These are phyloP conservation scores for Drosophila kokeensis DNA, from an alignment of 2,888 invertebrate species.

Conservation along the genomic window DNA sequence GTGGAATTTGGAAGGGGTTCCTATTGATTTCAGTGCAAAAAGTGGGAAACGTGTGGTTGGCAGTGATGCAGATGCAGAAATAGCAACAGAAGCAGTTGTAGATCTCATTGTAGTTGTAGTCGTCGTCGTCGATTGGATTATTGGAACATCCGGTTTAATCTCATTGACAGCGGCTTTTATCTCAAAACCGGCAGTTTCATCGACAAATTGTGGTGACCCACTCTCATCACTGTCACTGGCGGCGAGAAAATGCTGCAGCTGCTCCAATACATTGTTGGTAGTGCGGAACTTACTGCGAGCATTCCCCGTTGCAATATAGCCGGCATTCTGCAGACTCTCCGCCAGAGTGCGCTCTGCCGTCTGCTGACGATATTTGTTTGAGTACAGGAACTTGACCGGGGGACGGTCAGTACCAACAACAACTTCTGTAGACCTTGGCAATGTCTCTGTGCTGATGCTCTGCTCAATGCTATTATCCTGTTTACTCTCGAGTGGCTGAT, in stretches of 20 bases:
- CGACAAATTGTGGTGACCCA: slow-evolving; percentile 78
- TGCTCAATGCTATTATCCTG: slow-evolving; percentile 80
- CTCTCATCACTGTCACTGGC: slow-evolving; percentile 79
- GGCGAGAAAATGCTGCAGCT: slow-evolving; percentile 77
- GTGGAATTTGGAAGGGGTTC: slow-evolving; percentile 34
- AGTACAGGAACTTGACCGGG: slow-evolving; percentile 78
- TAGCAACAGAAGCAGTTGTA: slow-evolving; percentile 39
- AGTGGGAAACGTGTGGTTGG: slow-evolving; percentile 42
- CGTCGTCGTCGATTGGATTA: slow-evolving; percentile 49
- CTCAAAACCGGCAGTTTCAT: slow-evolving; percentile 74
- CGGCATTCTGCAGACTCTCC: slow-evolving; percentile 82
- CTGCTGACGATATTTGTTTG: slow-evolving; percentile 82
- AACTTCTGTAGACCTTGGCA: slow-evolving; percentile 59
- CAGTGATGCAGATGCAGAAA: slow-evolving; percentile 32
- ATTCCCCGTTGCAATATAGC: slow-evolving; percentile 75
- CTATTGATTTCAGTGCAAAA: slow-evolving; percentile 20
- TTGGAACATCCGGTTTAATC: slow-evolving; percentile 80
- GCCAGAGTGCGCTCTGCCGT: slow-evolving; percentile 80
- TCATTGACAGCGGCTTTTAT: slow-evolving; percentile 78
- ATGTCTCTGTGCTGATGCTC: slow-evolving; percentile 37
- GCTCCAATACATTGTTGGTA: slow-evolving; percentile 74
- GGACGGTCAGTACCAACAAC: slow-evolving; percentile 79
- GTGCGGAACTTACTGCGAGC: slow-evolving; percentile 66
- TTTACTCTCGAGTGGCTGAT: slow-evolving; percentile 54
- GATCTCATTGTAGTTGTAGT: slow-evolving; percentile 41